Conservation (phyloP, 2,888 invertebrate species). For the Noctua pronuba region DNA sequence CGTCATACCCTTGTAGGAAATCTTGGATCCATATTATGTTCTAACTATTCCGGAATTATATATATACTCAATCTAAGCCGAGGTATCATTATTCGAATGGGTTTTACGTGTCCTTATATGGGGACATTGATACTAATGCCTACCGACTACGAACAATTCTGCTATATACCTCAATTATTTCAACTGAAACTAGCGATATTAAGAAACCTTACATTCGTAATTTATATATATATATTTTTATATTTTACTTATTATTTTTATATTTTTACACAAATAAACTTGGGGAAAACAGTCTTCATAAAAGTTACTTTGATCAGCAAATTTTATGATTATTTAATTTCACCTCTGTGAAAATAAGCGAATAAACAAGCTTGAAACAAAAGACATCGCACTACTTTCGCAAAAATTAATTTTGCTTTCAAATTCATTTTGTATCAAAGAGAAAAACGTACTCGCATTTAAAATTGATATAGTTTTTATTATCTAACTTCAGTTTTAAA, state of each 20-base stretch:
- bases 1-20: background rate
- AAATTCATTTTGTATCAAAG: background rate
- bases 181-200: background rate
- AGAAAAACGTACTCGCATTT: background rate
- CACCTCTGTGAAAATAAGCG: background rate
- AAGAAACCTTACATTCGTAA: background rate
- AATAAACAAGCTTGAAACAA: background rate
- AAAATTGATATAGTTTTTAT: background rate
- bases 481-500: background rate
- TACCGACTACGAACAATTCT: background rate
- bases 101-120: background rate
- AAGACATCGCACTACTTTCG: background rate
- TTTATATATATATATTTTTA: too few relatives aligned
- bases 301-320: background rate
- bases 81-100: background rate
- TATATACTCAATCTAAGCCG: background rate
- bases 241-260: too few relatives aligned
- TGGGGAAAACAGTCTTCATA: background rate
- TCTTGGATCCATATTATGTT: background rate
- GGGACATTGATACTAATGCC: background rate
- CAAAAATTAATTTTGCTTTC: conserved; percentile 9
- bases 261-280: background rate
- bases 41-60: background rate
- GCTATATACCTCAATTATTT: background rate
- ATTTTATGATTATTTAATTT: background rate